Percentiles rank a stretch among this genome's conserved stretches.
phyloP scores from a whole-genome alignment of 2,113 vertebrate species.

The Aegithalos caudatus region DNA sequence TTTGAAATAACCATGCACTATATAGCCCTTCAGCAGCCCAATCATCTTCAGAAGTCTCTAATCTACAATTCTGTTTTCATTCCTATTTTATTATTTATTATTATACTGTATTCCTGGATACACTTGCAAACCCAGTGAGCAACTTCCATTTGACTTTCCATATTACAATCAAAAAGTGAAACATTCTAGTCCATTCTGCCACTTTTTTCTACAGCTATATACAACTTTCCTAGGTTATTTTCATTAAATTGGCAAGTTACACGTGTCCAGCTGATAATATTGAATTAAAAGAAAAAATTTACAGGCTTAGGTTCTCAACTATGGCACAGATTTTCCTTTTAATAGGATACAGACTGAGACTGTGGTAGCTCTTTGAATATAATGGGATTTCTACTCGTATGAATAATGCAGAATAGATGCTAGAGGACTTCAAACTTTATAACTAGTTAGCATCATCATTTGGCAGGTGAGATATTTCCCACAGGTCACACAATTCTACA shows the following conservation, averaged over 20 bases:
- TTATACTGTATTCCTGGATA: not conserved
- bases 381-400: not conserved
- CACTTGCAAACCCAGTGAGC: not conserved
- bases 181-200: not conserved
- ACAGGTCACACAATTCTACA: not conserved
- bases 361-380: not conserved
- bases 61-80: not conserved
- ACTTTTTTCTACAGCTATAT: not conserved
- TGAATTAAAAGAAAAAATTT: not conserved
- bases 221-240: not conserved
- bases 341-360: not conserved
- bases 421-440: conserved; percentile 2
- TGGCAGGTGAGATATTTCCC: conserved; percentile 1
- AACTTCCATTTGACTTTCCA: not conserved
- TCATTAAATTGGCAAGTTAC: not conserved
- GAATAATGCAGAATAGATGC: conserved; percentile 20
- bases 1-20: not conserved
- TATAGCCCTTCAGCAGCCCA: not conserved
- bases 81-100: not conserved
- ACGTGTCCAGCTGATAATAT: not conserved
- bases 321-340: not conserved
- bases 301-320: not conserved
- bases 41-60: not conserved
- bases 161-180: not conserved
- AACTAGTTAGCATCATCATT: not conserved